Percentiles rank a stretch among this genome's conserved stretches.
phyloP scores from a whole-genome alignment of 2,888 invertebrate genomes.

The Rhamnusium bicolor region DNA sequence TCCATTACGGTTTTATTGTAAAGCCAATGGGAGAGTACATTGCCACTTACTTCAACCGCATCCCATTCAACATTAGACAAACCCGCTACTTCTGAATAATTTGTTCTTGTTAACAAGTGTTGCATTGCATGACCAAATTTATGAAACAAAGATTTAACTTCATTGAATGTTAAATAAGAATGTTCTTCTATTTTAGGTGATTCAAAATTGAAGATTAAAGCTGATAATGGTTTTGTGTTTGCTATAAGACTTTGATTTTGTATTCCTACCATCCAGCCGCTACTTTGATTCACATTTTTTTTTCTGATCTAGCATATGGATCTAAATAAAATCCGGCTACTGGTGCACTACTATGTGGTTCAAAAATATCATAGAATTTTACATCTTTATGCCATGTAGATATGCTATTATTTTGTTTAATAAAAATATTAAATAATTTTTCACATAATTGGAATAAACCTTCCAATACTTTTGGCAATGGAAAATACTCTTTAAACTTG shows the following conservation, averaged over 20 bases:
- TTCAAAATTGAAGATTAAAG: conserved; percentile 88
- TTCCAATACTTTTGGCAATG: conserved; percentile 84
- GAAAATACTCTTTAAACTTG: conserved; percentile 85
- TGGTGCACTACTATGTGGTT: conserved; percentile 77
- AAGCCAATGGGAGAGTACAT: conserved; percentile 88
- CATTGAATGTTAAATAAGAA: conserved; percentile 82
- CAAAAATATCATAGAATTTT: conserved; percentile 85
- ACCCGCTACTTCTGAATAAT: conserved; percentile 89
- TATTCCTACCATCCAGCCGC: conserved; percentile 86
- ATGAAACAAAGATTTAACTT: conserved; percentile 84
- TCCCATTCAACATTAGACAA: conserved; percentile 95
- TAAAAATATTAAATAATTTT: conserved; percentile 84
- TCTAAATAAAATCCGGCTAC: conserved; percentile 91
- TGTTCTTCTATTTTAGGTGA: conserved; percentile 77
- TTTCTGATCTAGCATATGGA: conserved; percentile 80
- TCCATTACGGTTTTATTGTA: conserved; percentile 72
- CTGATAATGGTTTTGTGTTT: conserved; percentile 81
- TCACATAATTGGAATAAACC: conserved; percentile 85
- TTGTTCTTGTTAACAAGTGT: conserved; percentile 86
- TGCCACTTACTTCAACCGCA: conserved; percentile 86
- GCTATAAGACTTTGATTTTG: conserved; percentile 80
- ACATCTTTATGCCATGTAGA: conserved; percentile 92
- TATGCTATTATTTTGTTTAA: conserved; percentile 78
- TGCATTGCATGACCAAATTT: conserved; percentile 92
- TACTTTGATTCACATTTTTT: conserved; percentile 77